Conservation (phyloP, 1,140 invertebrate genomes). For the Psilanteris sp. region DNA sequence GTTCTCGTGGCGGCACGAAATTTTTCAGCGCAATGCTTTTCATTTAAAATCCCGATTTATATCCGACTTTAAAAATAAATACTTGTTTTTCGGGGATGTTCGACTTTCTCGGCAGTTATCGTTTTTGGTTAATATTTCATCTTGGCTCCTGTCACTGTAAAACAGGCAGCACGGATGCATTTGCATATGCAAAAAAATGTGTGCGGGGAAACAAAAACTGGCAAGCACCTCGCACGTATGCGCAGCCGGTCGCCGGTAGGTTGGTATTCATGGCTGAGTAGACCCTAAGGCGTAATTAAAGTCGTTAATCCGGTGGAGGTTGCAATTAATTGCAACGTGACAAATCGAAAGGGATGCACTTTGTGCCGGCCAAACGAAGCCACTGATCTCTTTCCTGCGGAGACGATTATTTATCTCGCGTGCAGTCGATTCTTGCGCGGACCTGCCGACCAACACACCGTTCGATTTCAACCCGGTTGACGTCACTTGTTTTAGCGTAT, state of each 20-base stretch:
- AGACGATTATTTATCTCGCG: slow-evolving; percentile 65
- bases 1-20: slow-evolving; percentile 4
- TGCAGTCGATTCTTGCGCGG: slow-evolving; percentile 55
- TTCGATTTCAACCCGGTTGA: slow-evolving; percentile 36
- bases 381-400: slow-evolving; percentile 61
- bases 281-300: slow-evolving; percentile 67
- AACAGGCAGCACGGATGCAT: slow-evolving; percentile 62
- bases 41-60: slow-evolving; percentile 61
- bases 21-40: slow-evolving; percentile 29
- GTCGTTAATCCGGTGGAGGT: slow-evolving; percentile 70
- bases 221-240: slow-evolving; percentile 34
- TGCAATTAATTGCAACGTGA: slow-evolving; percentile 74
- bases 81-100: slow-evolving; percentile 52
- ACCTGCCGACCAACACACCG: slow-evolving; percentile 40
- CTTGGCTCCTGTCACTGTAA: slow-evolving; percentile 55
- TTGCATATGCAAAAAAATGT: slow-evolving; percentile 65
- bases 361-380: slow-evolving; percentile 56
- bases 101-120: slow-evolving; percentile 56
- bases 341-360: slow-evolving; percentile 69
- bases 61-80: slow-evolving; percentile 53
- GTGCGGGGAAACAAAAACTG: slow-evolving; percentile 48
- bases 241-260: slow-evolving; percentile 24
- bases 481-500: slow-evolving; percentile 60
- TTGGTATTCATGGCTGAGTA: slow-evolving; percentile 47
- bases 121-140: slow-evolving; percentile 61